A percentile compares a stretch with the other conserved stretches of the same genome.
Evolutionary conservation across 2,113 vertebrate species (phyloP).

Genomic region (Cinclus mexicanus): DNA sequence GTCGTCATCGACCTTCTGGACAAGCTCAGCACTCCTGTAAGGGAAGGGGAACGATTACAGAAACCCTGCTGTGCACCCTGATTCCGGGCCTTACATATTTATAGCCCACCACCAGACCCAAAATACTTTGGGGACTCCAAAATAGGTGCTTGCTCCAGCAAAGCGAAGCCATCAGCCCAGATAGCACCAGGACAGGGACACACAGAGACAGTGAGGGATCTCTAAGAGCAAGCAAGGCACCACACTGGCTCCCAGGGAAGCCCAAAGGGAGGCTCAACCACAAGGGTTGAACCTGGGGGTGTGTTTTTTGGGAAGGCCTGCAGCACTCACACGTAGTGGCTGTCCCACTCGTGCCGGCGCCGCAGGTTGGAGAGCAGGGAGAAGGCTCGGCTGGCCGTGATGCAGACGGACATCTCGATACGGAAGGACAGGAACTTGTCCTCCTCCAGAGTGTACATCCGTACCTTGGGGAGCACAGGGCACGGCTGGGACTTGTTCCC

Average conservation of each 20-base stretch:
- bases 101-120: neutral
- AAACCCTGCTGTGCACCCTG: neutral
- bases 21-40: constrained; percentile 82
- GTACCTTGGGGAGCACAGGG: constrained; percentile 73
- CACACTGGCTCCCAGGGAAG: neutral
- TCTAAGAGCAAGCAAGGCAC: neutral
- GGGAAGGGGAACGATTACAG: accelerated
- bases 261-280: neutral
- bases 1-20: constrained; percentile 87
- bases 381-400: constrained; percentile 82
- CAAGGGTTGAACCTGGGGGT: accelerated
- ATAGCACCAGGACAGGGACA: accelerated
- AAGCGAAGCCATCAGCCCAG: neutral
- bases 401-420: constrained; percentile 82
- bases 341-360: constrained; percentile 89
- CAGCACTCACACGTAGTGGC: constrained; percentile 84
- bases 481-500: accelerated
- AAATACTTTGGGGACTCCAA: neutral
- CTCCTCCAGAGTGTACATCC: constrained; percentile 90
- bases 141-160: neutral
- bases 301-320: neutral
- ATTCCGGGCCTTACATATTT: neutral
- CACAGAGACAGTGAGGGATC: accelerated
- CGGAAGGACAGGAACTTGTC: constrained; percentile 90
- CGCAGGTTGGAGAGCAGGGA: constrained; percentile 87